Base-by-base conservation (phyloP, 2,113 vertebrate genomes). In the Anthoscopus minutus region DNA sequence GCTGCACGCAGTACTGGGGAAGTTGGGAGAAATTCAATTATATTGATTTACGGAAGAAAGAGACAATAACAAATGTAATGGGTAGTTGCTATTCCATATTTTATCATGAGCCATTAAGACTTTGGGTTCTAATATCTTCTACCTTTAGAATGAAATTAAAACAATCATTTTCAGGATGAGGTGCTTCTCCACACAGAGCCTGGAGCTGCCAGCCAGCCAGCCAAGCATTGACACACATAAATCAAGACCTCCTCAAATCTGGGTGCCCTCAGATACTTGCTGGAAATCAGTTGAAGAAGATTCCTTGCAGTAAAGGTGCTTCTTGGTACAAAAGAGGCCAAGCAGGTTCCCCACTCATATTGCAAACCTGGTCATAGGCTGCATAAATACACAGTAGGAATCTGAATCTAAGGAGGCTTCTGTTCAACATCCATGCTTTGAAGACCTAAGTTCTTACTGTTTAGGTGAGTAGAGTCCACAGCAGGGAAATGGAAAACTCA, bases 41-140 rank as follows among this genome's bases (percentile, higher is more conserved):
- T 92, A 95, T 90, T 92, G 94, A 95, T 93, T 96, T 94, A 95
- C 62, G 42, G 89, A 89, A 92, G 81, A 93, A 95, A 78, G 71
- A 93, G 96, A 96, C 94, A 96, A 95, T 90, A 96, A 96, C 88
- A 89, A 95, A 95, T 97, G 90, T 88, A 97, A 96, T 38, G 77
- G 87, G 58, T 42, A 80, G 86, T 78, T 87, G 94, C 91, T 96
- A 84, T 93, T 96, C 95, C 91, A 82, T 96, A 95, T 97, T 97
- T 96, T 95, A 94, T 90, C 19, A 0, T 67, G 65, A 96, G 92
- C 95, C 93, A 93, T 97, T 94, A 97, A 84, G 93, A 81, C 86
- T 93, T 96, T 0, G 6, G 65, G 93, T 94, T 97, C 94, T 95
- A 95, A 96, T 89, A 89, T 90, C 84, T 82, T 92, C 84, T 48